Evolutionary conservation across 2,888 invertebrate species (phyloP), one percentile per base, ranked within the genome.

Genomic region (Oligia latruncula): DNA sequence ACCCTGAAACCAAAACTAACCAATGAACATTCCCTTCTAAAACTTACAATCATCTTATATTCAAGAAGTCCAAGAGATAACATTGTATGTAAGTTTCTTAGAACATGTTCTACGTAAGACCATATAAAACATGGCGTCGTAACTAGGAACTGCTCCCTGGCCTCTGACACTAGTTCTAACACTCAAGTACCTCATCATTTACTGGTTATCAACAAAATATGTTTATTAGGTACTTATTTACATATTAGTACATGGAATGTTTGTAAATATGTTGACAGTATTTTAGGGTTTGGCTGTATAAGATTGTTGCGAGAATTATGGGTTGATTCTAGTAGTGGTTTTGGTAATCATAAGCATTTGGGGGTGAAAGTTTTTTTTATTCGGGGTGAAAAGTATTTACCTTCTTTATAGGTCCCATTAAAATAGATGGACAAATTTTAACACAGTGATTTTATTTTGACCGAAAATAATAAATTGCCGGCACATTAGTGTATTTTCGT

Each of bases 161-260:
- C 87, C 71, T 68, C 8, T 72, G 83, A 86, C 79, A 73, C 84
- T 29, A 49, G 49, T 52, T 15, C 17, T 15, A 58, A 77, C 72
- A 80, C 52, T 29, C 9, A 40, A 65, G 67, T 70, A 64, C 73
- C 29, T 20, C 46, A 78, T 85, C 35, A 71, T 58, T 80, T 58
- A 46, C 29, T 15, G 40, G 20, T 79, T 72, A 84, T 77, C 72
- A 62, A 60, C 68, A 58, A 81, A 74, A 82, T 84, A 84, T 87
- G 80, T 85, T 80, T 80, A 80, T 79, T 71, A 86, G 35, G 55
- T 65, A 72, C 49, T 72, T 75, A 78, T 78, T 76, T 79, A 66
- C 73, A 58, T 77, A 86, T 43, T 67, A 58, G 60, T 70, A 81
- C 66, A 58, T n/a, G 35, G 71, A 11, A 60, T 82, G 68, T 58